phyloP scores from a whole-genome alignment of 2,113 vertebrate species.

The Clupea harengus region DNA sequence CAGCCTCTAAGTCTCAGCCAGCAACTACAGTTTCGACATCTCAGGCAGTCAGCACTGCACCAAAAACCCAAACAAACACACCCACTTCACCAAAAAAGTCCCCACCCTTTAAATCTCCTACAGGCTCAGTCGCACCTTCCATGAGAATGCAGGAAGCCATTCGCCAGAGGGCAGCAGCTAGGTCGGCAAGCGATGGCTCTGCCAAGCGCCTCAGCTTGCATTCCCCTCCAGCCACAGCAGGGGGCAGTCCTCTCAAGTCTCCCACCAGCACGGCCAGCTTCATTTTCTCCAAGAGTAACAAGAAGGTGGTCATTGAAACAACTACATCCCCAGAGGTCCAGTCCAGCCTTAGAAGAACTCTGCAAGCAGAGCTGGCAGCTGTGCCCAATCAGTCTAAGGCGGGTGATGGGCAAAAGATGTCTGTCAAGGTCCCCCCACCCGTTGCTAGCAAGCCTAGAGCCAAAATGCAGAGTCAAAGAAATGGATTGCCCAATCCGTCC shows the following conservation, averaged over 20 bases:
- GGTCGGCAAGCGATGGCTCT: conserved; percentile 56
- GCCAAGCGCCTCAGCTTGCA: conserved; percentile 52
- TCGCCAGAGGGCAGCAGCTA: conserved; percentile 77
- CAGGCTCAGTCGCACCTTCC: conserved; percentile 60
- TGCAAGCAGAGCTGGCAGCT: conserved; percentile 74
- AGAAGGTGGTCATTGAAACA: conserved; percentile 77
- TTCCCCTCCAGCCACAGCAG: conserved; percentile 54
- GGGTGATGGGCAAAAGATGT: conserved; percentile 51
- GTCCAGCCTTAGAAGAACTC: conserved; percentile 69
- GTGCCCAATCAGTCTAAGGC: conserved; percentile 66
- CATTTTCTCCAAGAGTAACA: conserved; percentile 88
- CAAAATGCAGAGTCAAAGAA: conserved; percentile 38
- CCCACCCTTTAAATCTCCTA: conserved; percentile 66
- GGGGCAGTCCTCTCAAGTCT: conserved; percentile 69
- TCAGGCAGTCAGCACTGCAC: conserved; percentile 24
- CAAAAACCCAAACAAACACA: conserved; percentile 40
- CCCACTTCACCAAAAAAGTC: conserved; percentile 24
- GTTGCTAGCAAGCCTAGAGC: conserved; percentile 86
- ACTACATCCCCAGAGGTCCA: conserved; percentile 66
- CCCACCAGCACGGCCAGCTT: conserved; percentile 88
- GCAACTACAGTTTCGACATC: conserved; percentile 26
- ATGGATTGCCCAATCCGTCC: conserved; percentile 8
- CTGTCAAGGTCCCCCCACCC: conserved; percentile 80
- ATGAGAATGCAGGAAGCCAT: conserved; percentile 81
- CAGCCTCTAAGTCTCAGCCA: conserved; percentile 30